Percentiles rank a stretch among this genome's conserved stretches.
These are phyloP conservation scores for Apostichopus leukothele DNA, from an alignment of 53 echinoderm and acorn worm species.

Conservation along the genomic window DNA sequence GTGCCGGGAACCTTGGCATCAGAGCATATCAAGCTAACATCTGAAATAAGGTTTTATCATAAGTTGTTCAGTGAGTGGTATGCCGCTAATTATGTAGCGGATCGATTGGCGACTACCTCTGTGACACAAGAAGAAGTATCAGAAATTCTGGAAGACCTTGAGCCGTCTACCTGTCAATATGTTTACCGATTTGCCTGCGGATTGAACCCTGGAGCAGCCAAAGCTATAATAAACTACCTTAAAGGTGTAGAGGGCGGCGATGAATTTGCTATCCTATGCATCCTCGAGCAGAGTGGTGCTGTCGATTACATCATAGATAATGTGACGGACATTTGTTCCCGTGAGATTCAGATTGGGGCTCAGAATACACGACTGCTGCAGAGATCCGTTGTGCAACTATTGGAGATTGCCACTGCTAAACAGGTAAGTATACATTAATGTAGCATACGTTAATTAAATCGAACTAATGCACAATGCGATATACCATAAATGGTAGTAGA, in stretches of 20 bases:
- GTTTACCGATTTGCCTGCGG: not conserved
- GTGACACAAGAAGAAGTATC: not conserved
- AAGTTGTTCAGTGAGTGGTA: not conserved
- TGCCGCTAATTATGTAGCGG: not conserved
- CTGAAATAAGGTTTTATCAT: conserved; percentile 2
- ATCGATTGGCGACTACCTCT: not conserved
- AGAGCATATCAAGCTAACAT: not conserved
- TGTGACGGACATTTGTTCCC: not conserved
- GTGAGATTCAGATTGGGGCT: not conserved
- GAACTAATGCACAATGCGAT: too few species aligned
- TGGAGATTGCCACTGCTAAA: not conserved
- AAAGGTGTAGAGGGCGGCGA: not conserved
- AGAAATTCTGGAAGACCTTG: not conserved
- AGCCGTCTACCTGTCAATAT: not conserved
- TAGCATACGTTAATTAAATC: too few species aligned
- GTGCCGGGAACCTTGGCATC: not conserved
- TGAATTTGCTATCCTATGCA: not conserved
- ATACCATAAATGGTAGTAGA: too few species aligned
- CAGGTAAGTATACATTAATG: too few species aligned
- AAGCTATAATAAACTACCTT: not conserved
- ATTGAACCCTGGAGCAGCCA: not conserved
- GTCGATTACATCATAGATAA: not conserved
- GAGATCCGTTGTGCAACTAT: not conserved
- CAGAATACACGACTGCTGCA: not conserved
- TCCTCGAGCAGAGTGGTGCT: not conserved